Evolutionary conservation across 2,888 invertebrate species (phyloP).

Genomic region (Leptinotarsa haldemani): DNA sequence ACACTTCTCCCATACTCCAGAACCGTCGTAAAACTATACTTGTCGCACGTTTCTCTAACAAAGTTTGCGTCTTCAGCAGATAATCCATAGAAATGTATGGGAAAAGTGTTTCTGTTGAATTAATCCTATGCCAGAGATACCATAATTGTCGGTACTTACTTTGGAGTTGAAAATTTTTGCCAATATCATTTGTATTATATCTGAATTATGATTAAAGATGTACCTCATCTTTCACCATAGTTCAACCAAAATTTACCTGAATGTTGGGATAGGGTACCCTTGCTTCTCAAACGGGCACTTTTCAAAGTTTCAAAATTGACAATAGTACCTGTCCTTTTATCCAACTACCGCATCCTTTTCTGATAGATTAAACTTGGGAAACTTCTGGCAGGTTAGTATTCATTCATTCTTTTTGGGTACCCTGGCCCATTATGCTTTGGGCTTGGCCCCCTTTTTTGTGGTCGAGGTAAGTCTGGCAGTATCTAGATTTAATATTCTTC

Average conservation of each 20-base stretch:
- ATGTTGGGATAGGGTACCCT: constrained; percentile 99
- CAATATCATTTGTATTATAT: constrained; percentile 15
- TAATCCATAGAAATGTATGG: too few species aligned
- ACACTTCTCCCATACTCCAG: too few species aligned
- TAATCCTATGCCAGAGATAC: too few species aligned
- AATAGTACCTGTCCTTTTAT: constrained; percentile 56
- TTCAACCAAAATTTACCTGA: constrained; percentile 77
- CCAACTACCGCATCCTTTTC: constrained; percentile 43
- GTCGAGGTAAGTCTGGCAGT: constrained; percentile 52
- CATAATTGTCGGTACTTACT: too few species aligned
- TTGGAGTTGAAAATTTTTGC: constrained; percentile 7
- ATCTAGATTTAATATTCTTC: background rate
- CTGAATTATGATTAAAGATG: constrained; percentile 52
- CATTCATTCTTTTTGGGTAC: constrained; percentile 58
- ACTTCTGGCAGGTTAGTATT: constrained; percentile 40
- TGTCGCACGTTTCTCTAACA: too few species aligned
- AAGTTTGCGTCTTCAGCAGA: too few species aligned
- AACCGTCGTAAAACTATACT: too few species aligned
- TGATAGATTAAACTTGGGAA: constrained; percentile 23
- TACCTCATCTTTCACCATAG: constrained; percentile 50
- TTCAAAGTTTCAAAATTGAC: constrained; percentile 57
- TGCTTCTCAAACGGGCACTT: constrained; percentile 68
- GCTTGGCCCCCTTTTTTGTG: constrained; percentile 28
- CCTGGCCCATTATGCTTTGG: constrained; percentile 57
- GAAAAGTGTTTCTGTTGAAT: too few species aligned